phyloP scores from a whole-genome alignment of 2,113 vertebrate genomes.

The Australoheros scitulus region DNA sequence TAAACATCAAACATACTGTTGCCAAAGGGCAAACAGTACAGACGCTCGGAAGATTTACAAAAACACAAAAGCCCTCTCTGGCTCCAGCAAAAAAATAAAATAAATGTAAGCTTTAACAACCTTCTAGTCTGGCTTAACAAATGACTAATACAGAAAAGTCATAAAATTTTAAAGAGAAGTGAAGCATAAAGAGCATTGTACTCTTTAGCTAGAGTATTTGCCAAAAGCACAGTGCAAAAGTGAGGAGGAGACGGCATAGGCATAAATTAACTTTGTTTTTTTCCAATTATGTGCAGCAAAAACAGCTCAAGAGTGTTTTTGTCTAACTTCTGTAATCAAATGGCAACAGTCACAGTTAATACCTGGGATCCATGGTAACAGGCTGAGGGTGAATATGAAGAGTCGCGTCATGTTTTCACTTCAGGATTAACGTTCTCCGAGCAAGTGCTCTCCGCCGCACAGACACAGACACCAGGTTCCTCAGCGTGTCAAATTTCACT shows the following conservation, averaged over 20 bases:
- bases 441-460: background rate
- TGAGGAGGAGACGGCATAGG: background rate
- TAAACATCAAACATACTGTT: conserved; percentile 42
- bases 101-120: background rate
- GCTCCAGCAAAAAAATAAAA: conserved; percentile 9
- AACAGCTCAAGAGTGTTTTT: background rate
- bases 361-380: conserved; percentile 73
- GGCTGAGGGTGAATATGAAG: conserved; percentile 17
- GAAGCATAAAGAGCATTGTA: background rate
- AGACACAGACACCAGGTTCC: conserved; percentile 18
- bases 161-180: background rate
- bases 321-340: background rate
- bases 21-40: conserved; percentile 35
- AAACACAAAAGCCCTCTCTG: conserved; percentile 16
- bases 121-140: conserved; percentile 7
- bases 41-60: conserved; percentile 24
- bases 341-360: conserved; percentile 14
- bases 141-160: conserved; percentile 16
- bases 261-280: conserved; percentile 3
- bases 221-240: background rate
- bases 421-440: background rate
- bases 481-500: conserved; percentile 6
- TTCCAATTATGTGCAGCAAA: background rate
- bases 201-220: background rate
- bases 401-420: conserved; percentile 54